A percentile compares a stretch with the other conserved stretches of the same genome.
phyloP scores from a whole-genome alignment of 2,113 vertebrate genomes.

The Promerops cafer region DNA sequence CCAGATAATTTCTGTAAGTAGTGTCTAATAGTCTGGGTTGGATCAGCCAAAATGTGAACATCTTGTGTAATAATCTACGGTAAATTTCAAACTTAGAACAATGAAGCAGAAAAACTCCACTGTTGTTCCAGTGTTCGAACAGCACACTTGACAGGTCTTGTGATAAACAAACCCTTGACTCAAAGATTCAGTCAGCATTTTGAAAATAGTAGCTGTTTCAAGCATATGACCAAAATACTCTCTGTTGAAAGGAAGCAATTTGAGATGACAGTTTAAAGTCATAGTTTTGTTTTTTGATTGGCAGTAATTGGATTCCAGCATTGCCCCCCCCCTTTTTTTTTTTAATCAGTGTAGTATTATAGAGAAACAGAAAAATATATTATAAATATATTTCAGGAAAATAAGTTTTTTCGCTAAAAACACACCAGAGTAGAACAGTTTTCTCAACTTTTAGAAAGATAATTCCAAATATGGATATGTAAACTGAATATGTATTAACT shows the following conservation, averaged over 20 bases:
- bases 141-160: neutral
- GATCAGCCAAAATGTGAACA: neutral
- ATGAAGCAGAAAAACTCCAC: neutral
- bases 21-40: neutral
- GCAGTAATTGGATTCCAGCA: neutral
- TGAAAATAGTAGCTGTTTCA: neutral
- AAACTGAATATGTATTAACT: neutral
- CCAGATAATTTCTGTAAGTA: constrained; percentile 84
- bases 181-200: neutral
- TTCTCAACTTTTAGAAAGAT: neutral
- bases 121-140: neutral
- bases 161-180: neutral
- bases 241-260: neutral
- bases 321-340: neutral
- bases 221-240: neutral
- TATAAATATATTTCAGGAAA: neutral
- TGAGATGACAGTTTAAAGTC: neutral
- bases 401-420: neutral
- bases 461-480: neutral
- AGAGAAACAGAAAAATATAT: neutral
- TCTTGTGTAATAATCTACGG: neutral
- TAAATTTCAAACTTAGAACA: neutral
- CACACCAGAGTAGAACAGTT: neutral
- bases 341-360: neutral
- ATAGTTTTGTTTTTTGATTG: neutral